Conservation (phyloP, 92 coral and sea anemone genomes). For the Bergia sp. region DNA sequence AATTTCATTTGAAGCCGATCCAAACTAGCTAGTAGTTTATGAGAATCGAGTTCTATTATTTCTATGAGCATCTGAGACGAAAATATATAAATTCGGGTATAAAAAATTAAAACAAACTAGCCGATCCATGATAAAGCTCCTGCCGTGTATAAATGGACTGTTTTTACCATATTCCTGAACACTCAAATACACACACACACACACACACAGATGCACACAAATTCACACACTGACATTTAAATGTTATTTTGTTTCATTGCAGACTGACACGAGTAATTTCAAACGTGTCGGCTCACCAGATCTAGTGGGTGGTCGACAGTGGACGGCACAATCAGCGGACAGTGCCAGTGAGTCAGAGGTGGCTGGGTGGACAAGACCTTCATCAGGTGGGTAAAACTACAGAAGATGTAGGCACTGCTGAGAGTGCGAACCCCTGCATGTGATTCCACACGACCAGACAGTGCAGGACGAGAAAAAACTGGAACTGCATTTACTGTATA, state of each 20-base stretch:
- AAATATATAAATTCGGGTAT: too few relatives aligned
- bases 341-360: constrained; percentile 75
- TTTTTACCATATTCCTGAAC: background rate
- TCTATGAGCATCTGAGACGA: too few relatives aligned
- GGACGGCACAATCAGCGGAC: constrained; percentile 72
- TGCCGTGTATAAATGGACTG: background rate
- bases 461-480: background rate
- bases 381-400: constrained; percentile 9
- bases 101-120: too few relatives aligned
- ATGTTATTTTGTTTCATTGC: background rate
- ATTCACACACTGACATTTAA: background rate
- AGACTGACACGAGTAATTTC: constrained; percentile 53
- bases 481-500: too few relatives aligned
- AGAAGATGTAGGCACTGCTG: background rate
- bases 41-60: too few relatives aligned
- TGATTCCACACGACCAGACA: too few relatives aligned
- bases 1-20: too few relatives aligned
- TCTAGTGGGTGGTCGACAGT: constrained; percentile 66
- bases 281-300: constrained; percentile 61
- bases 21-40: too few relatives aligned
- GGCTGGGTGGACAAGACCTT: constrained; percentile 34
- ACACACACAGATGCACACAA: background rate
- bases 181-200: background rate
- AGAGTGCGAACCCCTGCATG: background rate
- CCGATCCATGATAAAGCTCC: too few relatives aligned